These are phyloP conservation scores for Eremophila alpestris DNA, from an alignment of 2,797 vertebrate genomes.

Conservation along the genomic window DNA sequence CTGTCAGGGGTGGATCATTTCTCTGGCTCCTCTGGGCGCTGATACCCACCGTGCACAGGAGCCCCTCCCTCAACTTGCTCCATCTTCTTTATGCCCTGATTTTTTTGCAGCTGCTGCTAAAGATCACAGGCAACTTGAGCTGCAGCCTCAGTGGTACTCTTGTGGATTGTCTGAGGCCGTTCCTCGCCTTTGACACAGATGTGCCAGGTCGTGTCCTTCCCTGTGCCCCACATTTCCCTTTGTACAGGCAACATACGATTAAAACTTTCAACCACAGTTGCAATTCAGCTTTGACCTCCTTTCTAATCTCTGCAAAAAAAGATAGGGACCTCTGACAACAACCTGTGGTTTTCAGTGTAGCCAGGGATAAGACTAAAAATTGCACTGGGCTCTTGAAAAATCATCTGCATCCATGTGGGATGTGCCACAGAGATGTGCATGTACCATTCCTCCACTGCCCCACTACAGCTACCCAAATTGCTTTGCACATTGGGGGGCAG, in stretches of 20 bases:
- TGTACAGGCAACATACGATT: background rate
- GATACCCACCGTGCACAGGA: conserved; percentile 11
- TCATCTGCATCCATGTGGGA: background rate
- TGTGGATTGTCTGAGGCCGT: background rate
- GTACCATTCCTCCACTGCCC: background rate
- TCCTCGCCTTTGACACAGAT: background rate
- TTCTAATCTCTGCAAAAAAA: background rate
- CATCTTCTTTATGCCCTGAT: conserved; percentile 6
- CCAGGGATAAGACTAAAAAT: background rate
- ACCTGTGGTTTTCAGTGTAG: background rate
- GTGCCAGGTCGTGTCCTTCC: background rate
- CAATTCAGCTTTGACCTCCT: background rate
- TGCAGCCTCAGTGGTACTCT: background rate
- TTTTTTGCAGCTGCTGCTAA: conserved; percentile 46
- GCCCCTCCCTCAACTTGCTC: conserved; percentile 22
- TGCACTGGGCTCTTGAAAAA: background rate
- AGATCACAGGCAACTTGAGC: conserved; percentile 36
- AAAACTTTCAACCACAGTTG: background rate
- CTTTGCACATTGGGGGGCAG: fast-evolving
- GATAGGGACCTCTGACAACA: background rate
- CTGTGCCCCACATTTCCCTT: background rate
- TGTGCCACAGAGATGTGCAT: background rate
- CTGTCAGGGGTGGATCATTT: conserved; percentile 37
- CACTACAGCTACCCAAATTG: background rate
- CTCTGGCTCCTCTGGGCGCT: conserved; percentile 16